Conservation (phyloP, 2,888 invertebrate genomes). For the Acanthosoma haemorrhoidale region DNA sequence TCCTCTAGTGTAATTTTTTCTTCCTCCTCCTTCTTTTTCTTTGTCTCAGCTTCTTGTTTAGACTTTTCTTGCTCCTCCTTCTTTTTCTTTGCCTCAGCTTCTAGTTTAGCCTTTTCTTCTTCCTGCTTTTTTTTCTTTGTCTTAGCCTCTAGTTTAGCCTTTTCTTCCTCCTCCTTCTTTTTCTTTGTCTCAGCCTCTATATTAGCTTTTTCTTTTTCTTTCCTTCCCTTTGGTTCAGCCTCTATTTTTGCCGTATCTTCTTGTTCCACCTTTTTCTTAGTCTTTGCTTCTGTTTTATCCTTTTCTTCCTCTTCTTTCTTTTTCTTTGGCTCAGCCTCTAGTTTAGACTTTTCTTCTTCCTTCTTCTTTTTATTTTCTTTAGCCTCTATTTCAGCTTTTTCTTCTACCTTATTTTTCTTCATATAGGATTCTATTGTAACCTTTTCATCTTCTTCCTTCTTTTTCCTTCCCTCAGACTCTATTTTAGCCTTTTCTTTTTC, state of each 20-base stretch:
- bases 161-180: neutral
- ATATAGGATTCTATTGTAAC: slow-evolving; percentile 22
- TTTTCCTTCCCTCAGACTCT: neutral
- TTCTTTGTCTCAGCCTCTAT: neutral
- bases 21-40: slow-evolving; percentile 6
- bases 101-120: neutral
- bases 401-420: slow-evolving; percentile 24
- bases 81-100: neutral
- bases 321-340: slow-evolving; percentile 32
- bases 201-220: neutral
- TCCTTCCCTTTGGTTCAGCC: neutral
- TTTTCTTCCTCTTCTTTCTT: slow-evolving; percentile 34
- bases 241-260: neutral
- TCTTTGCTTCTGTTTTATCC: neutral
- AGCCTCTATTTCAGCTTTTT: slow-evolving; percentile 32
- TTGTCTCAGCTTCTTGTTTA: slow-evolving; percentile 35
- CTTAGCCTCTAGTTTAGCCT: neutral
- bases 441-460: slow-evolving; percentile 19
- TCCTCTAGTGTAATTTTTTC: neutral
- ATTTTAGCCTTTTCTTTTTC: neutral
- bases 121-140: neutral
- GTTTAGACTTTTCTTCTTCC: slow-evolving; percentile 29
- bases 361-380: slow-evolving; percentile 37
- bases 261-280: neutral
- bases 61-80: neutral